Conservation (phyloP, 1,140 invertebrate genomes). For the Apis mellifera region DNA sequence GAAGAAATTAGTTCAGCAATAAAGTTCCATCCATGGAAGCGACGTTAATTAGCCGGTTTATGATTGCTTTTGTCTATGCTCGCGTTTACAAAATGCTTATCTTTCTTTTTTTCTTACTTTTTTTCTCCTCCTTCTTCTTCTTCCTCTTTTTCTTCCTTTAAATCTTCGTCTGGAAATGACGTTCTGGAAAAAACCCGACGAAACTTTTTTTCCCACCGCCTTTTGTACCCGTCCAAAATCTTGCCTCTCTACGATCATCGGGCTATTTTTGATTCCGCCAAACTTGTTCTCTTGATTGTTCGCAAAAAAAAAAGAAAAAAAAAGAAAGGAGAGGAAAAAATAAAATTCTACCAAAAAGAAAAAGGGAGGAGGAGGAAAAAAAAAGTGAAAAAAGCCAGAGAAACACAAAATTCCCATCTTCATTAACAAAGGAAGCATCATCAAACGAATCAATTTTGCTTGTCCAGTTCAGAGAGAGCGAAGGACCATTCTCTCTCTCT, state of each 20-base stretch:
- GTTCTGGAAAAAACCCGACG: not conserved
- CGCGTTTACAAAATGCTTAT: not conserved
- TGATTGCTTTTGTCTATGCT: not conserved
- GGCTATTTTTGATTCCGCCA: constrained; percentile 1
- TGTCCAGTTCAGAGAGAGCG: not conserved
- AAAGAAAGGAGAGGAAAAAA: not conserved
- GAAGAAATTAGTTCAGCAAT: constrained; percentile 14
- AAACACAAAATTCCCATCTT: constrained; percentile 6
- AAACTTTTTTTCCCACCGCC: not conserved
- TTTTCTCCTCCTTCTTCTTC: not conserved
- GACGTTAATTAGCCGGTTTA: constrained; percentile 22
- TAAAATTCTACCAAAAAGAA: too few relatives aligned
- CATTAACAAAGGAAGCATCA: constrained; percentile 4
- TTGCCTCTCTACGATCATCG: not conserved
- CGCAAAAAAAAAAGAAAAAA: not conserved
- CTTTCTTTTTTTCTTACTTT: too few relatives aligned
- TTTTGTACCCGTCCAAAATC: not conserved
- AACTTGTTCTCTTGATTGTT: constrained; percentile 3
- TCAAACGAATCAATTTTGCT: constrained; percentile 16
- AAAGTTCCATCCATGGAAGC: constrained; percentile 18
- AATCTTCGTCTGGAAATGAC: not conserved
- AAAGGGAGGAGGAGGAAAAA: not conserved
- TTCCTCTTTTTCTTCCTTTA: not conserved
- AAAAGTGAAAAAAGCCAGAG: not conserved
- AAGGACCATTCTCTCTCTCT: not conserved